Percentiles rank a stretch among this genome's conserved stretches.
These are phyloP conservation scores for Capitella teleta DNA, from an alignment of 1,140 invertebrate species.

Conservation along the genomic window DNA sequence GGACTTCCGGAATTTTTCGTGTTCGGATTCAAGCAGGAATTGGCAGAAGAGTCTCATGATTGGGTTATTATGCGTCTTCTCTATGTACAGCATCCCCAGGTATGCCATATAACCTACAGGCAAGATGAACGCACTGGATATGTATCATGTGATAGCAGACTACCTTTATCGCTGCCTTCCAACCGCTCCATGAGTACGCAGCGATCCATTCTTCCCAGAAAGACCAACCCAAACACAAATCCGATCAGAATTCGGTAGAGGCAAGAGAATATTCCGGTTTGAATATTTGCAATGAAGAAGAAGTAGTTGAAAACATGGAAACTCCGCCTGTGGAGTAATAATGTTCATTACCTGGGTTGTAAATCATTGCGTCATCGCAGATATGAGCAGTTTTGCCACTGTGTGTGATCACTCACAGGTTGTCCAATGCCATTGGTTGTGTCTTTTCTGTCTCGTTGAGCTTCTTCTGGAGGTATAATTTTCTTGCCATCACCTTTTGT, in stretches of 20 bases:
- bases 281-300: constrained; percentile 6
- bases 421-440: constrained; percentile 1
- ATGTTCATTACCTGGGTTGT: not conserved
- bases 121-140: not conserved
- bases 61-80: constrained; percentile 1
- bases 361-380: not conserved
- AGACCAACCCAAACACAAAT: constrained; percentile 3
- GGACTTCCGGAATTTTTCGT: too few species aligned
- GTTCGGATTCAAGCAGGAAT: not conserved
- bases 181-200: constrained; percentile 1
- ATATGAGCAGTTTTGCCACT: too few species aligned
- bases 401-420: too few species aligned
- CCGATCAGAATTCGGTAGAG: constrained; percentile 1
- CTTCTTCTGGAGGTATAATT: not conserved
- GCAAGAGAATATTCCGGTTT: constrained; percentile 6
- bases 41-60: constrained; percentile 2
- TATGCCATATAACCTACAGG: constrained; percentile 1
- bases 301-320: constrained; percentile 4
- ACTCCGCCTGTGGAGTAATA: not conserved
- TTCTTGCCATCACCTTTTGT: not conserved
- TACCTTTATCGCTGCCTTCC: constrained; percentile 5
- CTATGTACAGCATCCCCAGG: constrained; percentile 2
- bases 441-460: constrained; percentile 2
- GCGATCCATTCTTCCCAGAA: constrained; percentile 4
- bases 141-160: constrained; percentile 1